A percentile compares a stretch with the other conserved stretches of the same genome.
Conservation (phyloP, 2,113 vertebrate genomes). For the Lepus americanus region DNA sequence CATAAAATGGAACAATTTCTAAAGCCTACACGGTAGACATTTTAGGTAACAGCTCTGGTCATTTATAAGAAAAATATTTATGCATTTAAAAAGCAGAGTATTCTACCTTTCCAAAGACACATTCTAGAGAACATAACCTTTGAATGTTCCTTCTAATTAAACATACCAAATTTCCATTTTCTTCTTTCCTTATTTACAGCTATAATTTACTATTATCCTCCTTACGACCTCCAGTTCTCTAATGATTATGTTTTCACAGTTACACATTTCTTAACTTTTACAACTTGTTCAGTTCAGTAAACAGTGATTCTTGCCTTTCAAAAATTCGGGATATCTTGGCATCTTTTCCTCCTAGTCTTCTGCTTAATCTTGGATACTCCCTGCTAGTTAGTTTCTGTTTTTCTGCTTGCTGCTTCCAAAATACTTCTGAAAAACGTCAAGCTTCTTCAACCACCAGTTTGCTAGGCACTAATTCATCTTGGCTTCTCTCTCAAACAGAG, state of each 20-base stretch:
- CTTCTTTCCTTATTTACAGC: neutral
- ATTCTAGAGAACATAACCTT: neutral
- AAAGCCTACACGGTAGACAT: slow-evolving; percentile 45
- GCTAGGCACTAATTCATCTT: neutral
- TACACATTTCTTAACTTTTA: neutral
- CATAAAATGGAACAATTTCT: slow-evolving; percentile 61
- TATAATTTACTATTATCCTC: neutral
- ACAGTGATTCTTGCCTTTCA: neutral
- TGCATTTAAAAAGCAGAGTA: slow-evolving; percentile 39
- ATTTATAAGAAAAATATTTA: slow-evolving; percentile 14
- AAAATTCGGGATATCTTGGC: neutral
- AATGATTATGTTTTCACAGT: neutral
- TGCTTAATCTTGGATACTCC: neutral
- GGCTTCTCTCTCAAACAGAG: slow-evolving; percentile 37
- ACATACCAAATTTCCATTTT: neutral
- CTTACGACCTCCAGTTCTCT: neutral
- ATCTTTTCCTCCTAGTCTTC: neutral
- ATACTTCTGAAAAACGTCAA: slow-evolving; percentile 23
- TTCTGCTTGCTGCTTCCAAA: neutral
- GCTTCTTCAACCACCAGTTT: neutral
- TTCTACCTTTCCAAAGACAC: neutral
- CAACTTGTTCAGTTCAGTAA: neutral
- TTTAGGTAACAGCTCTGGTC: slow-evolving; percentile 61
- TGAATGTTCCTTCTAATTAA: neutral
- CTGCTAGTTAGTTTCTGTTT: neutral